Conservation (phyloP, 1,140 invertebrate species). For the Penaeus chinensis region DNA sequence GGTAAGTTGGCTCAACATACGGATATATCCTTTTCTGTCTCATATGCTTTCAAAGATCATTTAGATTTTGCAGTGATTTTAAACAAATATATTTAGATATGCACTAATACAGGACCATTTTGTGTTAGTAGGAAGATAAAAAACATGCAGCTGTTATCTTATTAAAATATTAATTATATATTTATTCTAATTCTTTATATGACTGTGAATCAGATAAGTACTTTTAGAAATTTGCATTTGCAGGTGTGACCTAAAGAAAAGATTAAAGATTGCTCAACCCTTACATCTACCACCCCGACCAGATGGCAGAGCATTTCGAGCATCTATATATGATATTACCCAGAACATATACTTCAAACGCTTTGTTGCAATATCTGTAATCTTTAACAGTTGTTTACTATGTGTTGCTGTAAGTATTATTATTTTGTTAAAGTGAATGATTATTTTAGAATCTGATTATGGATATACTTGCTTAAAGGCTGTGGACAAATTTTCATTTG, state of each 20-base stretch:
- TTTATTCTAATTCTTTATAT: neutral
- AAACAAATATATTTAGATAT: too few relatives aligned
- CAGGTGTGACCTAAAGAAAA: conserved; percentile 97
- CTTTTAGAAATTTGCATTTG: conserved; percentile 30
- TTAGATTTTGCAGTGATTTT: neutral
- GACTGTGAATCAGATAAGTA: neutral
- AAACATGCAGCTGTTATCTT: too few relatives aligned
- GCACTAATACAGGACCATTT: too few relatives aligned
- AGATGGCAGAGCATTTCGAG: conserved; percentile 88
- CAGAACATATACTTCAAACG: conserved; percentile 97
- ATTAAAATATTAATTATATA: neutral
- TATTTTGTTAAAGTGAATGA: neutral
- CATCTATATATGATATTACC: conserved; percentile 97
- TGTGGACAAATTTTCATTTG: too few relatives aligned
- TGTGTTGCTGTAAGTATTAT: conserved; percentile 84
- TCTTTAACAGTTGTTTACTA: conserved; percentile 91
- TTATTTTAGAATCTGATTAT: too few relatives aligned
- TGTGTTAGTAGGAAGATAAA: too few relatives aligned
- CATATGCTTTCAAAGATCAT: neutral
- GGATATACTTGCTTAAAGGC: too few relatives aligned
- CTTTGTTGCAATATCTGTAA: conserved; percentile 90
- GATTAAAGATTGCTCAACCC: conserved; percentile 99
- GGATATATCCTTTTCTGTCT: conserved; percentile 30
- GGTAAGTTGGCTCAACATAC: conserved; percentile 73
- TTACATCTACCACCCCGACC: conserved; percentile 97